Conservation (phyloP, 2,113 vertebrate genomes). For the Lontra canadensis region DNA sequence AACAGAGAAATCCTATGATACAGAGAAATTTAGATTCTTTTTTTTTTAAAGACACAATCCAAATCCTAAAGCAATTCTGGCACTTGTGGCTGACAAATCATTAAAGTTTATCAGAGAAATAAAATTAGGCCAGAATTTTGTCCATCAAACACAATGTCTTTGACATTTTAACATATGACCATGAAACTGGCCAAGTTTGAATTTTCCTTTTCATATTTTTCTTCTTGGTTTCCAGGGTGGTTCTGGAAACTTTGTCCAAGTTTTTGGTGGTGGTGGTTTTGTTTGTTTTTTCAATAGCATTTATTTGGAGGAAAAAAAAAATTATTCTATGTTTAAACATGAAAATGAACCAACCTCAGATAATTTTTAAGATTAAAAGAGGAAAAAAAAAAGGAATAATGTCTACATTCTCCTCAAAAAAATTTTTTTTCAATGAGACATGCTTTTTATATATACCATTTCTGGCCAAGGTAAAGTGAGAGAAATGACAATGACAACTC, state of each 20-base stretch:
- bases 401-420: background rate
- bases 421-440: background rate
- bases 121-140: constrained; percentile 57
- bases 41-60: background rate
- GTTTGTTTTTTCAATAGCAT: background rate
- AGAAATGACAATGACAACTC: constrained; percentile 36
- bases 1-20: background rate
- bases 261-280: background rate
- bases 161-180: constrained; percentile 66
- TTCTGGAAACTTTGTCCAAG: constrained; percentile 33
- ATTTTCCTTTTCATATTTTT: constrained; percentile 18
- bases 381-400: background rate
- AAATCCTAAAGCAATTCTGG: constrained; percentile 42
- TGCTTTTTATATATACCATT: constrained; percentile 21
- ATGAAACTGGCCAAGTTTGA: constrained; percentile 50
- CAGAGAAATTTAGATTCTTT: background rate
- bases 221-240: background rate
- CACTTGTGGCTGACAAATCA: constrained; percentile 22
- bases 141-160: constrained; percentile 47
- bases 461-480: constrained; percentile 19
- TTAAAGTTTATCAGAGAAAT: constrained; percentile 50
- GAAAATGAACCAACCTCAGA: background rate
- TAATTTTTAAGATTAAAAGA: constrained; percentile 15
- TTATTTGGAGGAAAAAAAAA: constrained; percentile 29
- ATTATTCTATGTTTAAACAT: background rate